A percentile compares a stretch with the other conserved stretches of the same genome.
Evolutionary conservation across 23 tunicate species (phyloP).

Genomic region (Clavelina lepadiformis): DNA sequence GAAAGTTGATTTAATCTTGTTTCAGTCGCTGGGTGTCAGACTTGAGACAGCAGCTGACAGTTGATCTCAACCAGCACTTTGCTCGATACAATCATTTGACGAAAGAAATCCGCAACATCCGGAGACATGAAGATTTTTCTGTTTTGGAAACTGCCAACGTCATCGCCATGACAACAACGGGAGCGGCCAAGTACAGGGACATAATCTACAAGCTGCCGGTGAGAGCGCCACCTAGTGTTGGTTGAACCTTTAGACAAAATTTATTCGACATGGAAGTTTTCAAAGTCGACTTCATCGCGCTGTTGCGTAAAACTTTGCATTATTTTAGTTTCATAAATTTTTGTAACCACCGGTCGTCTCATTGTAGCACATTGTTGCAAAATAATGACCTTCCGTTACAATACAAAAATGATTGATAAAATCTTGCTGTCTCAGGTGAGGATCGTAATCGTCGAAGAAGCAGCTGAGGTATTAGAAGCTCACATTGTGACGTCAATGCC

Average conservation of each 20-base stretch:
- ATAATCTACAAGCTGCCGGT: conserved; percentile 36
- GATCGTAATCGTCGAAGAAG: conserved; percentile 81
- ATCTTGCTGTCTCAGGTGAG: conserved; percentile 31
- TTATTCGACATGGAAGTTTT: too few relatives aligned
- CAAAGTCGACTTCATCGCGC: too few relatives aligned
- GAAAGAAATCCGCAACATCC: conserved; percentile 19
- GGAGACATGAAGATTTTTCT: conserved; percentile 17
- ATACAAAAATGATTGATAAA: too few relatives aligned
- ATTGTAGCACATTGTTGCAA: too few relatives aligned
- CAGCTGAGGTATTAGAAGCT: conserved; percentile 86
- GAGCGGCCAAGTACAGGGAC: conserved; percentile 39
- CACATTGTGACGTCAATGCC: conserved; percentile 86
- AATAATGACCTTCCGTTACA: too few relatives aligned
- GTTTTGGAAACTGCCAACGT: conserved; percentile 27
- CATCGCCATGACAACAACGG: conserved; percentile 50
- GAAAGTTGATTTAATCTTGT: too few relatives aligned
- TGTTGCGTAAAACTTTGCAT: too few relatives aligned
- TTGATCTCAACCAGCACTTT: conserved; percentile 6
- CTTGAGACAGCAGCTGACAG: conserved; percentile 24
- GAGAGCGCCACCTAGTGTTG: too few relatives aligned
- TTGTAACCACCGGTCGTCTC: too few relatives aligned
- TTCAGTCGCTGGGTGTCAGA: conserved; percentile 60
- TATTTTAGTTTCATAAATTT: too few relatives aligned
- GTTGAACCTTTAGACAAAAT: too few relatives aligned
- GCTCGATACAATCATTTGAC: conserved; percentile 51